Evolutionary conservation across 2,797 vertebrate genomes (phyloP).

Genomic region (Centropyge bicolor): DNA sequence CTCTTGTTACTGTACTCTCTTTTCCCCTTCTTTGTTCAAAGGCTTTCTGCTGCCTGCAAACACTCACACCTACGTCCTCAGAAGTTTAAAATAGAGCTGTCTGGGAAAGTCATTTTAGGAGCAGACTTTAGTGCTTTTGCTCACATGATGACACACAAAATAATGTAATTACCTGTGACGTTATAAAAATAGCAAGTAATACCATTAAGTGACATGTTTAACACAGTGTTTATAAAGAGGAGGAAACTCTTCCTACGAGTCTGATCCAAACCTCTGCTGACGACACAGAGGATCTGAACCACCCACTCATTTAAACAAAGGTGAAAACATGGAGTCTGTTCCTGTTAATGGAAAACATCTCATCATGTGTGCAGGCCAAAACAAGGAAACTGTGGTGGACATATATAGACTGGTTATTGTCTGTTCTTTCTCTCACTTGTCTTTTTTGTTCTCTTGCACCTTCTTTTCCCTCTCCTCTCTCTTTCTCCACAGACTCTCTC

Average conservation of each 20-base stretch:
- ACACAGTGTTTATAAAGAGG: conserved; percentile 33
- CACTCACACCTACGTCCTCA: conserved; percentile 16
- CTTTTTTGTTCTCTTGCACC: not conserved
- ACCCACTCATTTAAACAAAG: conserved; percentile 45
- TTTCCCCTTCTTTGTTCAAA: not conserved
- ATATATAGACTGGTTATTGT: not conserved
- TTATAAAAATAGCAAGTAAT: conserved; percentile 19
- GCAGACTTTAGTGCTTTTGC: conserved; percentile 11
- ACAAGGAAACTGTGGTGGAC: conserved; percentile 22
- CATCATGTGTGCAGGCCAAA: conserved; percentile 19
- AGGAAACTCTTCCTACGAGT: conserved; percentile 25
- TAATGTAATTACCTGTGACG: conserved; percentile 23
- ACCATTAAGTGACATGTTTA: conserved; percentile 25
- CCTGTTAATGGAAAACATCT: conserved; percentile 36
- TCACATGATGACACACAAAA: conserved; percentile 25
- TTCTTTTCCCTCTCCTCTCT: not conserved
- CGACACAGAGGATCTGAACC: conserved; percentile 12
- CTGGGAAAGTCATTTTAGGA: conserved; percentile 17
- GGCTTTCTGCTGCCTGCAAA: not conserved
- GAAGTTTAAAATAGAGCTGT: conserved; percentile 29
- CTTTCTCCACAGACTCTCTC: not conserved
- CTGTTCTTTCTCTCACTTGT: conserved; percentile 7
- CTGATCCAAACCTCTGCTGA: conserved; percentile 40
- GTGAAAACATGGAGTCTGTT: conserved; percentile 23
- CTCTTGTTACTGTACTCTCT: not conserved